Base-by-base conservation (phyloP, 2,113 vertebrate genomes). In the Furnarius figulus region DNA sequence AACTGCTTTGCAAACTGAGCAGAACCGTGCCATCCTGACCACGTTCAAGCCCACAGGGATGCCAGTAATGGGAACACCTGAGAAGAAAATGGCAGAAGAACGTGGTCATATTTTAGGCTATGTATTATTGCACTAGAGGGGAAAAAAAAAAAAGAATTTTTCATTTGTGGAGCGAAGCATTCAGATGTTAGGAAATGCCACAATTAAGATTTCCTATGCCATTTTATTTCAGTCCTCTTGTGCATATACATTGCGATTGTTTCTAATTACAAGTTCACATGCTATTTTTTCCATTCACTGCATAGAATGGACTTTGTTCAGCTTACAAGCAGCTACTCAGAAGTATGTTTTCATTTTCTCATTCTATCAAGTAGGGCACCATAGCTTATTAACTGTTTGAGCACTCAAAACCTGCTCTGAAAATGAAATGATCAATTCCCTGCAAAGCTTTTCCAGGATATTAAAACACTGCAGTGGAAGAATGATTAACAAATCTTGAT, bases 1-100 rank as follows among this genome's bases (percentile, higher is more conserved):
- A 91, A 50, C 31, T 0, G 23, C 62, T 79, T 93, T 73, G 62
- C 53, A 74, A 94, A 85, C 67, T 31, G 74, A 65, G 44, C 37
- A 2, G 55, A 94, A 83, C 81, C 89, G 75, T 58, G 77, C 75
- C 62, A 63, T 49, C 68, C 37, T 1, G 15, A 58, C 50, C 91
- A 71, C 80, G 86, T 67, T 84, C 75, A 62, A 62, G 47, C 63
- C 74, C 79, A 55, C 24, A 7, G 49, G 24, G 44, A 52, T 63
- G 47, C 65, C 65, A n/a, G 46, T 85, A 96, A 93, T 77, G 55
- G 72, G 85, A 92, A 96, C 83, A 94, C 82, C 88, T 95, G 72
- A 96, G 82, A 91, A 78, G 89, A 95, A 95, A 97, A 88, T 55
- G 82, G 79, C 71, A 89, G 72, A 92, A 90, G 82, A 59, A 90